Conservation (phyloP, 2,888 invertebrate genomes). For the Amphipyra tragopoginis region DNA sequence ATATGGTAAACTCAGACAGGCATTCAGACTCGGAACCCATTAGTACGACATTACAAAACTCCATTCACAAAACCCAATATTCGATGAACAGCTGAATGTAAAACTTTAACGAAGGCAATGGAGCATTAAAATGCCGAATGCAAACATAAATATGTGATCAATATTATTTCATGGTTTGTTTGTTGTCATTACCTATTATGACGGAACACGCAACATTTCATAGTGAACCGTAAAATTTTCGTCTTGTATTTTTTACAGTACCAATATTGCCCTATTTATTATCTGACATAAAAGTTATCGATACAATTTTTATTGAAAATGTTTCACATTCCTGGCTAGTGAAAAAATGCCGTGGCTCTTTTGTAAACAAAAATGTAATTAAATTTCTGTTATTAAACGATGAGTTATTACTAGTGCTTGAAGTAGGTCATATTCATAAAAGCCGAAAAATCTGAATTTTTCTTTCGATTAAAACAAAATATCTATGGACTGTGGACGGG, state of each 20-base stretch:
- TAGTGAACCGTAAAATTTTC: conserved; percentile 5
- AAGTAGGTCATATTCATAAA: no score
- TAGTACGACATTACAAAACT: not conserved
- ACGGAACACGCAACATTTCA: conserved; percentile 20
- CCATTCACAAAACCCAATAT: not conserved
- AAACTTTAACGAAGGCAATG: conserved; percentile 10
- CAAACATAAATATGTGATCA: conserved; percentile 22
- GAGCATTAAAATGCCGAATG: conserved; percentile 18
- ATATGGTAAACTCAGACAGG: no score
- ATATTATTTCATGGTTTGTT: conserved; percentile 23
- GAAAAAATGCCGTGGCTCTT: no score
- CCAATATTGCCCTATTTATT: not conserved
- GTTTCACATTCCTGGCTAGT: not conserved
- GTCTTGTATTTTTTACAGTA: conserved; percentile 10
- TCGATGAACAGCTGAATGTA: not conserved
- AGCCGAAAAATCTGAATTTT: no score
- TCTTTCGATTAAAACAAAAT: no score
- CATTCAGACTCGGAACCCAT: no score
- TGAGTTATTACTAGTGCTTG: no score
- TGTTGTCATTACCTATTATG: conserved; percentile 12
- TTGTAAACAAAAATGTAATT: no score
- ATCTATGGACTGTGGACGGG: no score
- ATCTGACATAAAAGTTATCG: conserved; percentile 8
- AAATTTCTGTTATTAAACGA: no score
- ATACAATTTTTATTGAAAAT: conserved; percentile 8